A percentile compares a stretch with the other conserved stretches of the same genome.
phyloP scores from a whole-genome alignment of 2,797 vertebrate genomes.

The Spinus pinus region DNA sequence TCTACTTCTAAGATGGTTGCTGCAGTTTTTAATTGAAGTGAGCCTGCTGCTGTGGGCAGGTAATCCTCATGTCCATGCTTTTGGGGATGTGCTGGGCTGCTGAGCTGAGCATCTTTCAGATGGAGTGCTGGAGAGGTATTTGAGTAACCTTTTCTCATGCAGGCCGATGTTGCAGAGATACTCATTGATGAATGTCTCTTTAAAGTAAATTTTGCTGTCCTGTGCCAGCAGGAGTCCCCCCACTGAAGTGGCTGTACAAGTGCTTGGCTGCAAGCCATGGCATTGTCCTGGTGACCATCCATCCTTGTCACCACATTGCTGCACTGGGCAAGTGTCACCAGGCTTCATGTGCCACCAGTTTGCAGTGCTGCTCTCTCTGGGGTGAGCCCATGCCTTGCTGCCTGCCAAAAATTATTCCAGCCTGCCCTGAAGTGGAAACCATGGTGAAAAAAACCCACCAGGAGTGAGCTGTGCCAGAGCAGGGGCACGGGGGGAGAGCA shows the following conservation, averaged over 20 bases:
- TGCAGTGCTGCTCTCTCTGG: neutral
- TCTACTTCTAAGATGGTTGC: neutral
- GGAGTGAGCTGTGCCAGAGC: rapidly evolving
- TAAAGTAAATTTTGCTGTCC: neutral
- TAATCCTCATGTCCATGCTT: neutral
- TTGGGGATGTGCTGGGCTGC: neutral
- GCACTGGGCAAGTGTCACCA: neutral
- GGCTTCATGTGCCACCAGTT: rapidly evolving
- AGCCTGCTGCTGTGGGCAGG: neutral
- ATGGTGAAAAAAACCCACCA: neutral
- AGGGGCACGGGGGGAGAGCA: neutral
- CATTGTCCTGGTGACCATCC: rapidly evolving
- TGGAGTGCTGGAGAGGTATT: neutral
- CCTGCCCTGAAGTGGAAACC: neutral
- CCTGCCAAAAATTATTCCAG: neutral
- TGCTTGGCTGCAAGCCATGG: neutral
- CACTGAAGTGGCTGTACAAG: neutral
- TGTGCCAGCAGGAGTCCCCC: neutral
- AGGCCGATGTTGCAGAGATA: neutral
- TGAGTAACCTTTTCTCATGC: neutral
- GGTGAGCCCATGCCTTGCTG: neutral
- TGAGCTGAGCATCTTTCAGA: neutral
- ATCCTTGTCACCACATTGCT: rapidly evolving
- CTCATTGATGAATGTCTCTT: neutral
- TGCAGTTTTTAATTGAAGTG: neutral